Percentiles rank a stretch among this genome's conserved stretches.
Conservation (phyloP, 2,113 vertebrate species). For the Ia io region DNA sequence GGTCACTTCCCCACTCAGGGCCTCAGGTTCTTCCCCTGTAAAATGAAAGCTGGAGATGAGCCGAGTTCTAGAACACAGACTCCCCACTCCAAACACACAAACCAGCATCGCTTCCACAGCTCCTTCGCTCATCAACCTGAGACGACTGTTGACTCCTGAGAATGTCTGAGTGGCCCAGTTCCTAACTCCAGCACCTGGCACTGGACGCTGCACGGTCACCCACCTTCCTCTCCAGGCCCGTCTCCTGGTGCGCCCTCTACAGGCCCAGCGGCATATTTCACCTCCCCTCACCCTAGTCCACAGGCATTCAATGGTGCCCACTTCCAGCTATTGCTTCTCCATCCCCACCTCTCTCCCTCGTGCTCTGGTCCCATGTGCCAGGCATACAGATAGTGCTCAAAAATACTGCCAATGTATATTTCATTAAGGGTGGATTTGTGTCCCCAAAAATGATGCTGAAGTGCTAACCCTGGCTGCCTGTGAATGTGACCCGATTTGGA, state of each 20-base stretch:
- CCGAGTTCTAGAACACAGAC: background rate
- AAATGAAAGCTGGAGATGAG: background rate
- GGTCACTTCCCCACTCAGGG: background rate
- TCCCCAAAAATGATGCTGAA: background rate
- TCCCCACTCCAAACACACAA: background rate
- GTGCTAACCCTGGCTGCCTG: background rate
- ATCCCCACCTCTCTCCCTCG: background rate
- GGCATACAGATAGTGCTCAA: background rate
- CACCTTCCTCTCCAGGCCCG: background rate
- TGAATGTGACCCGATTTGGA: background rate
- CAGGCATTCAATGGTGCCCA: fast-evolving
- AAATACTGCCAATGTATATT: background rate
- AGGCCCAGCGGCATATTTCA: background rate
- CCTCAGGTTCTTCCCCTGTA: background rate
- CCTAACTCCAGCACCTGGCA: background rate
- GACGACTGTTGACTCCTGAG: background rate
- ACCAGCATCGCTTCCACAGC: background rate
- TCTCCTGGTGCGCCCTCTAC: background rate
- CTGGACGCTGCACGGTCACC: fast-evolving
- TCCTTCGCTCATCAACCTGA: background rate
- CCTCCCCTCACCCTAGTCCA: background rate
- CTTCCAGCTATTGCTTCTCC: background rate
- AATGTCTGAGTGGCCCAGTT: fast-evolving
- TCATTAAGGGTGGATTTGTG: background rate
- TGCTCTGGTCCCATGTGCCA: background rate